Conservation (phyloP, 2,888 invertebrate genomes). For the Galeruca laticollis region DNA sequence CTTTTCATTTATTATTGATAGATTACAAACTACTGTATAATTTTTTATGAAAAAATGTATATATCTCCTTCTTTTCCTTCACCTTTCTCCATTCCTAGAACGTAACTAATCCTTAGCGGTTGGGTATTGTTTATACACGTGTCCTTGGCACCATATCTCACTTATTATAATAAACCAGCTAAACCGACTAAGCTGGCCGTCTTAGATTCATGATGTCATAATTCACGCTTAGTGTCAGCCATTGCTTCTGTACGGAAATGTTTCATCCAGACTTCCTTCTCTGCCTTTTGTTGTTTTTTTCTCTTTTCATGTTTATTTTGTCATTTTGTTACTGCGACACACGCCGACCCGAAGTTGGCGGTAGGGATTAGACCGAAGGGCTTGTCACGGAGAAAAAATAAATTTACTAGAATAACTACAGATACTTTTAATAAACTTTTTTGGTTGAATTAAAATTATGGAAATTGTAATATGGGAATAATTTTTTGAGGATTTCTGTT, state of each 20-base stretch:
- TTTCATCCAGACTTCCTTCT: slow-evolving; percentile 52
- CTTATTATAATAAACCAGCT: slow-evolving; percentile 61
- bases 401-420: background rate
- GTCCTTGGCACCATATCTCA: slow-evolving; percentile 58
- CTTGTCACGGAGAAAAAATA: slow-evolving; percentile 4
- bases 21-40: no score
- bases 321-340: slow-evolving; percentile 16
- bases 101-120: slow-evolving; percentile 47
- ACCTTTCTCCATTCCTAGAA: background rate
- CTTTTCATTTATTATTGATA: no score
- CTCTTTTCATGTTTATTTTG: slow-evolving; percentile 39
- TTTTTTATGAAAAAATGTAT: background rate
- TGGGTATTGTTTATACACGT: slow-evolving; percentile 54
- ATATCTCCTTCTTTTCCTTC: background rate
- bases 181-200: slow-evolving; percentile 60
- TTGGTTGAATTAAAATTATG: no score
- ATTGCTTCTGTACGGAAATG: slow-evolving; percentile 57
- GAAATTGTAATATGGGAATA: no score
- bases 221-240: slow-evolving; percentile 63
- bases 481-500: no score
- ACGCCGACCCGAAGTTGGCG: background rate
- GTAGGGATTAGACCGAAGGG: background rate
- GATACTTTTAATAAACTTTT: no score
- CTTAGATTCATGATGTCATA: slow-evolving; percentile 62
- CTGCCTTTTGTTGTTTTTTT: slow-evolving; percentile 38